These are phyloP conservation scores for Leptosomus discolor DNA, from an alignment of 2,113 vertebrate species.

Conservation along the genomic window DNA sequence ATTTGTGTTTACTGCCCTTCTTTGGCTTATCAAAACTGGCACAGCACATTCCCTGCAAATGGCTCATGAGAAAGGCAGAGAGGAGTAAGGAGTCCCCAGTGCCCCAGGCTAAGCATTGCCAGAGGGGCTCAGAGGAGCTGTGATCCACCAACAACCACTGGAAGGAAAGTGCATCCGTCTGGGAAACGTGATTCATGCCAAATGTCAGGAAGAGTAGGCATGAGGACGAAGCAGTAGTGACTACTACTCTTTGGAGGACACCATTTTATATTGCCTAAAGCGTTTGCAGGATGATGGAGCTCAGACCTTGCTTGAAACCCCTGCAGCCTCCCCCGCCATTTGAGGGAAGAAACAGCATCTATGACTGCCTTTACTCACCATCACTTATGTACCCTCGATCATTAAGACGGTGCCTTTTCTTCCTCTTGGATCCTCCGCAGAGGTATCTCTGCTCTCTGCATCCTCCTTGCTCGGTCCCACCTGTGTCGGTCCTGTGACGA, in stretches of 20 bases:
- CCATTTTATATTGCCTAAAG: background rate
- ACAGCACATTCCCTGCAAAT: background rate
- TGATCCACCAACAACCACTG: background rate
- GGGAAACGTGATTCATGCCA: rapidly evolving
- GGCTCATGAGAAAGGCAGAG: background rate
- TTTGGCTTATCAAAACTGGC: background rate
- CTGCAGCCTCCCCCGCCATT: background rate
- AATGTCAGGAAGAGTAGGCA: rapidly evolving
- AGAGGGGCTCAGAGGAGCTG: background rate
- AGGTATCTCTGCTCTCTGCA: background rate
- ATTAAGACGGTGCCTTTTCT: background rate
- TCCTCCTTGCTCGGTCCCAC: background rate
- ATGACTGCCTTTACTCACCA: background rate
- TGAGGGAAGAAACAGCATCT: background rate
- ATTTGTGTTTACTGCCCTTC: background rate
- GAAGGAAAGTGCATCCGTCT: background rate
- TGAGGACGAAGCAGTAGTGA: background rate
- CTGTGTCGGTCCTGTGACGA: rapidly evolving
- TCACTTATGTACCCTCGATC: background rate
- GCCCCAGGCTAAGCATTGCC: background rate
- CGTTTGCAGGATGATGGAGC: background rate
- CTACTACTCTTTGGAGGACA: background rate
- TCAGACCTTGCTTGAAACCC: background rate
- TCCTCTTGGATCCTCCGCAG: background rate
- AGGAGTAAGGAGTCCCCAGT: background rate